Percentiles rank a stretch among this genome's conserved stretches.
phyloP scores from a whole-genome alignment of 2,113 vertebrate species.

The Tympanuchus pallidicinctus region DNA sequence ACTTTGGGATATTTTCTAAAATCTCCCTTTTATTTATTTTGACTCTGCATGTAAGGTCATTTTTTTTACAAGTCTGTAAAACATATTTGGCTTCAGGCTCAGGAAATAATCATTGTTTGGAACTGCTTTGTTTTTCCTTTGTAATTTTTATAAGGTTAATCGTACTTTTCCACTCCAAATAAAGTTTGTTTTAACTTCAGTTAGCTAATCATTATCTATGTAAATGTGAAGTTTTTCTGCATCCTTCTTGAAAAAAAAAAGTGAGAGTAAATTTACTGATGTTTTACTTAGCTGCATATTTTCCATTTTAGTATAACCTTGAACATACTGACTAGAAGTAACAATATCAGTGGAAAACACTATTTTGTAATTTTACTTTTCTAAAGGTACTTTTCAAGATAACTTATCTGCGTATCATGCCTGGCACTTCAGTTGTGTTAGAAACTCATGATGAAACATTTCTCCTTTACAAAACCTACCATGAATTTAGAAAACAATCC shows the following conservation, averaged over 20 bases:
- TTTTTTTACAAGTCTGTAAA: neutral
- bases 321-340: neutral
- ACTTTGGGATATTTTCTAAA: neutral
- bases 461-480: neutral
- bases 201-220: neutral
- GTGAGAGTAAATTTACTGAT: neutral
- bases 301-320: neutral
- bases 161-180: neutral
- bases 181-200: neutral
- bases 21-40: neutral
- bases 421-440: neutral
- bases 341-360: neutral
- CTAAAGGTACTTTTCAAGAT: neutral
- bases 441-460: neutral
- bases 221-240: neutral
- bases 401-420: neutral
- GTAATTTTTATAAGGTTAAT: neutral
- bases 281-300: neutral
- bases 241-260: neutral
- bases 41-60: rapidly evolving
- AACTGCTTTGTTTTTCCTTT: neutral
- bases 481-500: neutral
- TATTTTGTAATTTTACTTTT: neutral
- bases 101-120: neutral
- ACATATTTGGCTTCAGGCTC: neutral